A percentile compares a stretch with the other conserved stretches of the same genome.
Evolutionary conservation across 1,140 invertebrate species (phyloP).

Genomic region (Tigriopus japonicus): DNA sequence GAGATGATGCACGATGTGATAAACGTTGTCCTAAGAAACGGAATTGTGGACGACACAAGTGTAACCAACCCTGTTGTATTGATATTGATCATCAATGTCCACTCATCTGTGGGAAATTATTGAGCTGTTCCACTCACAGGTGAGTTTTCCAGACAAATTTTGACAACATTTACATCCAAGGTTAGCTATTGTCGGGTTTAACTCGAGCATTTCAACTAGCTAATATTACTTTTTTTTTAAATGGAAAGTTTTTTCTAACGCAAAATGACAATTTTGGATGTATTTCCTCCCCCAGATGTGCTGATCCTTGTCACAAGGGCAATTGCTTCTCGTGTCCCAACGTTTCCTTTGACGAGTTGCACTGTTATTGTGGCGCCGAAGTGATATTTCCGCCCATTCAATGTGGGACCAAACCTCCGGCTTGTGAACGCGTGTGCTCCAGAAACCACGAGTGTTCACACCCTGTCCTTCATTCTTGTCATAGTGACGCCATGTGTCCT

Average conservation of each 20-base stretch:
- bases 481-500: conserved; percentile 55
- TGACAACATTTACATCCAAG: too few relatives aligned
- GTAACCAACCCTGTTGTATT: conserved; percentile 38
- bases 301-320: background rate
- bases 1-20: conserved; percentile 56
- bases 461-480: conserved; percentile 53
- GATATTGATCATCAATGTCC: conserved; percentile 66
- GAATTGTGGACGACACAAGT: conserved; percentile 24
- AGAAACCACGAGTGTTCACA: conserved; percentile 60
- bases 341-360: conserved; percentile 67
- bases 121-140: conserved; percentile 65
- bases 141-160: too few relatives aligned
- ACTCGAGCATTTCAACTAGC: too few relatives aligned
- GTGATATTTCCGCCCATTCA: conserved; percentile 72
- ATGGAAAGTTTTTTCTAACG: too few relatives aligned
- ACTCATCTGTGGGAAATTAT: conserved; percentile 51
- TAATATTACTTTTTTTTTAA: too few relatives aligned
- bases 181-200: background rate
- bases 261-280: too few relatives aligned
- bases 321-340: conserved; percentile 14
- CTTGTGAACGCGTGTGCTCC: conserved; percentile 53
- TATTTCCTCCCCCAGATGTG: too few relatives aligned
- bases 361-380: conserved; percentile 69
- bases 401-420: conserved; percentile 65
- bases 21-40: conserved; percentile 52